phyloP scores from a whole-genome alignment of 1,140 invertebrate species.

The Platyura marginata region DNA sequence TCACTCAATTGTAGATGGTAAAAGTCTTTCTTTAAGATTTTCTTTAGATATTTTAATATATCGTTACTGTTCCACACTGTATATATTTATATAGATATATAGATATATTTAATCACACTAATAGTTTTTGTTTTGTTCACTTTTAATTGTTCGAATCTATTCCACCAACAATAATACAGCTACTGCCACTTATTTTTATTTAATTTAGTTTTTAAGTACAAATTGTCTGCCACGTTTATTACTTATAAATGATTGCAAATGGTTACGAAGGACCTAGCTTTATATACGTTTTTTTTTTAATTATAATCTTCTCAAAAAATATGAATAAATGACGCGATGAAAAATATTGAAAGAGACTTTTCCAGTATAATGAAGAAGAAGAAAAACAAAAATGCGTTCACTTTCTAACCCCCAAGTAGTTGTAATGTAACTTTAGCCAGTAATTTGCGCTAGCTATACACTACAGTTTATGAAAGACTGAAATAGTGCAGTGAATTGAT shows the following conservation, averaged over 20 bases:
- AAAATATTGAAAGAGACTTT: not conserved
- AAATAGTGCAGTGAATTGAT: conserved; percentile 1
- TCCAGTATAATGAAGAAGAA: not conserved
- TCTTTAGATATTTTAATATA: not conserved
- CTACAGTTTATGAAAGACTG: conserved; percentile 1
- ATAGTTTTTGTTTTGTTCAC: too few relatives aligned
- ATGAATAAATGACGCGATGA: not conserved
- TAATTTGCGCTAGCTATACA: not conserved
- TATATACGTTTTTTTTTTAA: not conserved
- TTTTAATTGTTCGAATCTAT: too few relatives aligned
- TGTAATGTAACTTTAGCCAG: not conserved
- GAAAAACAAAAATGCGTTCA: not conserved
- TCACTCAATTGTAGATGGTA: not conserved
- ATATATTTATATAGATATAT: too few relatives aligned
- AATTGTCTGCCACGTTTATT: too few relatives aligned
- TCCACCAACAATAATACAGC: not conserved
- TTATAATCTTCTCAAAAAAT: not conserved
- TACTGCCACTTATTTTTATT: not conserved
- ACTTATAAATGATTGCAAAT: not conserved
- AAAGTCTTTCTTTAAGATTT: not conserved
- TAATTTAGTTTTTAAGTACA: not conserved
- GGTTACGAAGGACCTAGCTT: not conserved
- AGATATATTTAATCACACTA: too few relatives aligned
- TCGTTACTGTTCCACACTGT: too few relatives aligned
- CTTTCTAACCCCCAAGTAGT: not conserved